Conservation (phyloP, 2,888 invertebrate species). For the Cyclophora punctaria region DNA sequence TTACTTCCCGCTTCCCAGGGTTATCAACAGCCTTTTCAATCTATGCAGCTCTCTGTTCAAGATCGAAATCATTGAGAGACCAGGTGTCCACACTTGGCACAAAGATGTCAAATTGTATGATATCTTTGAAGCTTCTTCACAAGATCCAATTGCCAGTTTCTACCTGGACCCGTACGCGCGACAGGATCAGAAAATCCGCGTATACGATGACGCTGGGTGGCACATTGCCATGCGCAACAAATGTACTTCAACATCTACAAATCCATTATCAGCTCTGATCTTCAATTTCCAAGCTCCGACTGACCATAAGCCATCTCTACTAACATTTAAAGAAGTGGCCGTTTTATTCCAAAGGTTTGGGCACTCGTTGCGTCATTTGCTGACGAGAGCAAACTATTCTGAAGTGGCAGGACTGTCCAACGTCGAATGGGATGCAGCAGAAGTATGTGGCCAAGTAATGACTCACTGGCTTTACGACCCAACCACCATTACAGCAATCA, state of each 20-base stretch:
- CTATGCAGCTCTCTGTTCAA: constrained; percentile 86
- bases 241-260: constrained; percentile 77
- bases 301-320: constrained; percentile 78
- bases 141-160: constrained; percentile 84
- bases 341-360: constrained; percentile 91
- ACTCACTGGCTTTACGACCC: constrained; percentile 85
- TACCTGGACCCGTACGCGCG: constrained; percentile 88
- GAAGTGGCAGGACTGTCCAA: constrained; percentile 90
- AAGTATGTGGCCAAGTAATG: constrained; percentile 89
- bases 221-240: constrained; percentile 85
- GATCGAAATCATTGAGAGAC: constrained; percentile 81
- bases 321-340: constrained; percentile 85
- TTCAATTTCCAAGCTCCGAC: constrained; percentile 85
- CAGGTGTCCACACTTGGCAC: constrained; percentile 85
- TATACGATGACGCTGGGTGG: constrained; percentile 80
- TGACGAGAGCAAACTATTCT: constrained; percentile 87
- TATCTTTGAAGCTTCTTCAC: constrained; percentile 80
- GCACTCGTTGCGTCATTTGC: constrained; percentile 87
- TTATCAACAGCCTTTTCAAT: constrained; percentile 85
- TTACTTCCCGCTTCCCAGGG: constrained; percentile 88
- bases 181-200: constrained; percentile 77
- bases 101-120: constrained; percentile 89
- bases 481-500: constrained; percentile 75
- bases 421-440: constrained; percentile 95
- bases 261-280: constrained; percentile 87